Conservation (phyloP, 2,888 invertebrate genomes). For the Disparrhopalites patrizii region DNA sequence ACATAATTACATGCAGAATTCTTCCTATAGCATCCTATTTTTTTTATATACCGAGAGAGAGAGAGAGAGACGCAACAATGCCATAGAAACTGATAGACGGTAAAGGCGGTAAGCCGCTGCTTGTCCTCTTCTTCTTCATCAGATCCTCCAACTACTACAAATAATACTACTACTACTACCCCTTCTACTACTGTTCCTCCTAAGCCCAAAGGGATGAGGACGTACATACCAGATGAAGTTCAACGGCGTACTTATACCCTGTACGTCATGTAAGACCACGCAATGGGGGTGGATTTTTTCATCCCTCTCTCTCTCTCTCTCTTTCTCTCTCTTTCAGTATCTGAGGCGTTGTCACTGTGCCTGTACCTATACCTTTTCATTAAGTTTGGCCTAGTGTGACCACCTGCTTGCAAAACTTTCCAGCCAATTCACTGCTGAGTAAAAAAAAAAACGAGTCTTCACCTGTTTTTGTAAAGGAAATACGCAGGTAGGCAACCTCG, state of each 20-base stretch:
- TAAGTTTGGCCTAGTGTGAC: conserved; percentile 22
- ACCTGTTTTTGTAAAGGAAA: conserved; percentile 22
- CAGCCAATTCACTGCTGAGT: conserved; percentile 17
- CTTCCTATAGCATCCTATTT: too few relatives aligned
- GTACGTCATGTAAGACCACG: background rate
- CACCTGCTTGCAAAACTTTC: conserved; percentile 26
- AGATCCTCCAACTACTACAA: background rate
- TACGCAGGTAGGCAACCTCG: conserved; percentile 23
- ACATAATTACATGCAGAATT: too few relatives aligned
- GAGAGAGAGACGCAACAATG: conserved; percentile 11
- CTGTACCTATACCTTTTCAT: conserved; percentile 21
- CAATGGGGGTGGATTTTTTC: conserved; percentile 23
- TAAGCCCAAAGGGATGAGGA: too few relatives aligned
- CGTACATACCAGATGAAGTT: too few relatives aligned
- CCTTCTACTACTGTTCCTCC: too few relatives aligned
- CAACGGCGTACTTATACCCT: background rate
- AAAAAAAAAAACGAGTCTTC: too few relatives aligned
- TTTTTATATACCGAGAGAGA: too few relatives aligned
- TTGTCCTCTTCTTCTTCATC: conserved; percentile 3
- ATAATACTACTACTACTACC: too few relatives aligned
- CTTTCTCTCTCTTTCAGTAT: background rate
- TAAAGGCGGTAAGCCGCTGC: conserved; percentile 15
- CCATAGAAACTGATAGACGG: conserved; percentile 2
- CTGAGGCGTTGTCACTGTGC: conserved; percentile 29
- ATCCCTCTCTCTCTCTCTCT: too few relatives aligned